Percentiles rank a stretch among this genome's conserved stretches.
Evolutionary conservation across 1,140 invertebrate species (phyloP).

Genomic region (Cotesia glomerata): DNA sequence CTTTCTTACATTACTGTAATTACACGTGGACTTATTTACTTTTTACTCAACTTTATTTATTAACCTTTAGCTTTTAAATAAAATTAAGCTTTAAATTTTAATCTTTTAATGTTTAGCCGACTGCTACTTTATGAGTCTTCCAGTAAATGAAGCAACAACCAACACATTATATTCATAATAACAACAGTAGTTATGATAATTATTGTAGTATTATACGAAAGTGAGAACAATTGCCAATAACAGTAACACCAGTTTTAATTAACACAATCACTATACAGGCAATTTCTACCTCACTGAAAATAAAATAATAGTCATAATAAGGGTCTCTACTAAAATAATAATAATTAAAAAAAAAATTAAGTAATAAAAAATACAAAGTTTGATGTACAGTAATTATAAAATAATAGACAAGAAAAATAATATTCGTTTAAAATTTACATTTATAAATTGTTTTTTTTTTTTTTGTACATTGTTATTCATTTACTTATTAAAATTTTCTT

Average conservation of each 20-base stretch:
- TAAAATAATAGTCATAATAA: background rate
- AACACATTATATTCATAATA: constrained; percentile 15
- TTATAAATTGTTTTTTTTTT: too few species aligned
- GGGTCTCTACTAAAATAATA: background rate
- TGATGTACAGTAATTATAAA: too few species aligned
- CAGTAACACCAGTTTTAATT: constrained; percentile 27
- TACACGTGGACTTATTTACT: background rate
- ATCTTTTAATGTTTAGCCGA: background rate
- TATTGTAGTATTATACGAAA: constrained; percentile 7
- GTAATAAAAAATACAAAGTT: background rate
- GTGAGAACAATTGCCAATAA: constrained; percentile 27
- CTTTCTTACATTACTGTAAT: background rate
- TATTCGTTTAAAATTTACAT: too few species aligned
- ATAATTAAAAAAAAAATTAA: background rate
- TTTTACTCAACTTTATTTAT: background rate
- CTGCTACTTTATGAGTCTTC: constrained; percentile 13
- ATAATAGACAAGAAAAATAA: too few species aligned
- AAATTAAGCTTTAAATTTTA: background rate
- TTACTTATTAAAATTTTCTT: too few species aligned
- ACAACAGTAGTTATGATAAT: background rate
- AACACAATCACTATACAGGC: constrained; percentile 24
- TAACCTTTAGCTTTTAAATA: background rate
- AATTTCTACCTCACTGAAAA: constrained; percentile 3
- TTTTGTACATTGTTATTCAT: too few species aligned
- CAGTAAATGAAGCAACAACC: constrained; percentile 16